Conservation (phyloP, 2,113 vertebrate genomes). For the Micronycteris hirsuta region DNA sequence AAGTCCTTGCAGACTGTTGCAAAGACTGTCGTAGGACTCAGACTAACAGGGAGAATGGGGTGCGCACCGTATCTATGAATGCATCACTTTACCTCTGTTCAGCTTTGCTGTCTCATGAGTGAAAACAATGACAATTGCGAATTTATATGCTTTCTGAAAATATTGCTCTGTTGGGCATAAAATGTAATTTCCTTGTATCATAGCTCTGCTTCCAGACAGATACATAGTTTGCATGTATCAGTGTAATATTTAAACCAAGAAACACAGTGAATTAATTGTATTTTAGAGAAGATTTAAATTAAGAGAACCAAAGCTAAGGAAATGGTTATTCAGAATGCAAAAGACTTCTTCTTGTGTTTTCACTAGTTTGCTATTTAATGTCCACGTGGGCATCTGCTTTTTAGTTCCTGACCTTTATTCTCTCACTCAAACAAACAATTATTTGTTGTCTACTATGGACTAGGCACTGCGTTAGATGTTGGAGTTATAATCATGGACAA, state of each 20-base stretch:
- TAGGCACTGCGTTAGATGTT: background rate
- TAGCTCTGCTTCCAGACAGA: constrained; percentile 26
- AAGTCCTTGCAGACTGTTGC: background rate
- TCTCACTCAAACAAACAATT: background rate
- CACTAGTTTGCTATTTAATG: background rate
- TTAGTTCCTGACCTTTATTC: background rate
- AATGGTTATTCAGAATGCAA: background rate
- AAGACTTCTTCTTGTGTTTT: background rate
- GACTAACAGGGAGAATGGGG: background rate
- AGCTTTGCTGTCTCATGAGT: background rate
- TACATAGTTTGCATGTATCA: constrained; percentile 14
- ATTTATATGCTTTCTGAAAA: constrained; percentile 21
- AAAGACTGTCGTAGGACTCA: background rate
- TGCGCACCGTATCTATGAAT: background rate
- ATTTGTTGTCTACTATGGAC: background rate
- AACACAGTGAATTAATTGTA: background rate
- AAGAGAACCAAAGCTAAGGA: background rate
- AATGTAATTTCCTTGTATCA: constrained; percentile 19
- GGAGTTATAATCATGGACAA: background rate
- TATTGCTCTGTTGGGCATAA: constrained; percentile 6
- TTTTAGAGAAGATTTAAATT: constrained; percentile 38
- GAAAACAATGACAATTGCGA: background rate
- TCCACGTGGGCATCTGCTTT: background rate
- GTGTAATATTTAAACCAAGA: constrained; percentile 24
- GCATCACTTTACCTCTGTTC: background rate